Conservation (phyloP, 2,888 invertebrate genomes). For the Shargacucullia verbasci region DNA sequence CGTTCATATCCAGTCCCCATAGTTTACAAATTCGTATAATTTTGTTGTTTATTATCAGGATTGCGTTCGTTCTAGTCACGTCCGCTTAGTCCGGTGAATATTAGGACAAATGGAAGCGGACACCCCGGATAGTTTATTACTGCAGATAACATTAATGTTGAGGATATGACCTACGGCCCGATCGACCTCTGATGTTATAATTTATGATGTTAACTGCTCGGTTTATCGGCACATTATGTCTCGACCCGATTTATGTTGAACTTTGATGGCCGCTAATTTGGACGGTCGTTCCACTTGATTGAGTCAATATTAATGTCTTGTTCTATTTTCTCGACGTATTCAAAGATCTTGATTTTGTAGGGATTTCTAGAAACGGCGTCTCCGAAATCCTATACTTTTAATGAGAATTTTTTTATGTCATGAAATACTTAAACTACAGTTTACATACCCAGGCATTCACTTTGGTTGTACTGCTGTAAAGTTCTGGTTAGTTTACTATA, state of each 20-base stretch:
- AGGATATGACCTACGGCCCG: slow-evolving; percentile 70
- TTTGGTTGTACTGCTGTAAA: slow-evolving; percentile 25
- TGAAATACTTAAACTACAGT: too few relatives aligned
- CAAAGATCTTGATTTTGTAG: slow-evolving; percentile 14
- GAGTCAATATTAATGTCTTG: slow-evolving; percentile 26
- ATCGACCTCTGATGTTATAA: slow-evolving; percentile 64
- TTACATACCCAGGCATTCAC: slow-evolving; percentile 14
- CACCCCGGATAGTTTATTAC: slow-evolving; percentile 67
- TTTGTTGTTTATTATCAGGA: slow-evolving; percentile 31
- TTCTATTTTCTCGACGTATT: slow-evolving; percentile 8
- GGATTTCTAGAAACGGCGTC: neutral
- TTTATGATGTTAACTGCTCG: slow-evolving; percentile 65
- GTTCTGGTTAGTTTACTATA: slow-evolving; percentile 44
- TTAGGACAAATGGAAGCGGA: slow-evolving; percentile 67
- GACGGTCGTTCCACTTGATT: slow-evolving; percentile 32
- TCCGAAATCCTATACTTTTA: neutral
- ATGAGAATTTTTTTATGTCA: slow-evolving; percentile 6
- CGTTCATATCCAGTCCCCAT: neutral
- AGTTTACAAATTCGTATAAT: slow-evolving; percentile 39
- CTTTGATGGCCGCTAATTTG: slow-evolving; percentile 57
- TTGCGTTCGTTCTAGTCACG: slow-evolving; percentile 39
- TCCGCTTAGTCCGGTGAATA: slow-evolving; percentile 55
- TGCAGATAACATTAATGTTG: slow-evolving; percentile 73
- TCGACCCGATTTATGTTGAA: slow-evolving; percentile 58
- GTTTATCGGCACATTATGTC: slow-evolving; percentile 68